Percentiles rank a stretch among this genome's conserved stretches.
phyloP scores from a whole-genome alignment of 2,113 vertebrate genomes.

The Myotis lucifugus region DNA sequence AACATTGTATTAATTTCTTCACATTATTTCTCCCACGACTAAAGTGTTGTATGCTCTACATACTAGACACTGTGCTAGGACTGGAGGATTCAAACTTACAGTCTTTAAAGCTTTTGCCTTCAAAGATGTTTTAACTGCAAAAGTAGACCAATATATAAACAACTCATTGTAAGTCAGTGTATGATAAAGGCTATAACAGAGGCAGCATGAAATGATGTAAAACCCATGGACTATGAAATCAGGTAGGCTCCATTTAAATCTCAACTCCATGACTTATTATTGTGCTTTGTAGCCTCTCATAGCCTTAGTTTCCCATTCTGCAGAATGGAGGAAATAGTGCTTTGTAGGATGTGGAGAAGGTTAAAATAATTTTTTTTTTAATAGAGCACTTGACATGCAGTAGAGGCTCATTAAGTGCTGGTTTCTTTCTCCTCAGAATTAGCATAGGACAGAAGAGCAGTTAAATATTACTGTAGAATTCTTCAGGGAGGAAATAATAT shows the following conservation, averaged over 20 bases:
- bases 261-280: background rate
- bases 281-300: background rate
- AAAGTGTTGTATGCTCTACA: background rate
- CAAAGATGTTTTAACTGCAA: background rate
- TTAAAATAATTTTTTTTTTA: conserved; percentile 33
- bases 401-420: conserved; percentile 11
- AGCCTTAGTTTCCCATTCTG: conserved; percentile 26
- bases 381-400: background rate
- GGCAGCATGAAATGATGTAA: background rate
- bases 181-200: background rate
- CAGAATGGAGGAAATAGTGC: background rate
- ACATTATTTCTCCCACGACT: background rate
- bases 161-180: background rate
- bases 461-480: conserved; percentile 53
- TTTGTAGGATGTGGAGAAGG: background rate
- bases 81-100: background rate
- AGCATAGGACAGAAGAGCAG: background rate
- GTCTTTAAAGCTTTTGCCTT: background rate
- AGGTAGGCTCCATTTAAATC: conserved; percentile 14
- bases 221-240: conserved; percentile 1
- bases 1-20: conserved; percentile 24
- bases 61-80: background rate
- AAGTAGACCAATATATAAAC: background rate
- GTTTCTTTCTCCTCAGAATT: background rate
- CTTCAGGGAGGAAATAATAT: conserved; percentile 37